These are phyloP conservation scores for Agelaius tricolor DNA, from an alignment of 2,113 vertebrate species.

Conservation along the genomic window DNA sequence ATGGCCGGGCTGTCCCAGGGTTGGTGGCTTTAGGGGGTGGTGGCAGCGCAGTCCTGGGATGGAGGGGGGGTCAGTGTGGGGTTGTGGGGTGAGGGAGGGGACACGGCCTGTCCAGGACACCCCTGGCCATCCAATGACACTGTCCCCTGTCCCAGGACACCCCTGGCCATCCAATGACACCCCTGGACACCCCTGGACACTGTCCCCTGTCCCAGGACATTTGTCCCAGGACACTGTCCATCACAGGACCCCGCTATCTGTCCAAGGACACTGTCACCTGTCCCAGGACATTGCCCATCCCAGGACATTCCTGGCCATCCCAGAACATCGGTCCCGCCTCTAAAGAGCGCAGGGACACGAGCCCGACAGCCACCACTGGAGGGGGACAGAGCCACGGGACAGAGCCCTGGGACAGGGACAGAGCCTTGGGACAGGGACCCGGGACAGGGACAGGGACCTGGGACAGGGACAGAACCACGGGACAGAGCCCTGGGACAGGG, in stretches of 20 bases:
- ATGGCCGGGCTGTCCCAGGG: too few relatives aligned
- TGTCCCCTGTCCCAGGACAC: not conserved
- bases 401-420: not conserved
- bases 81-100: not conserved
- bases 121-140: too few relatives aligned
- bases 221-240: too few relatives aligned
- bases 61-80: not conserved
- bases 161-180: fast-evolving
- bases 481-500: not conserved
- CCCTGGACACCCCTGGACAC: too few relatives aligned
- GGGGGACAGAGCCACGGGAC: not conserved
- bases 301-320: not conserved
- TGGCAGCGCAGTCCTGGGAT: not conserved
- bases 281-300: too few relatives aligned
- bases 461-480: not conserved
- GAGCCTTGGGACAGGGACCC: not conserved
- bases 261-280: not conserved
- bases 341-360: not conserved
- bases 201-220: too few relatives aligned
- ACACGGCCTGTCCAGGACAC: not conserved
- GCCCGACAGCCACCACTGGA: not conserved
- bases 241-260: too few relatives aligned
- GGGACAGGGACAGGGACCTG: too few relatives aligned
- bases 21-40: not conserved
- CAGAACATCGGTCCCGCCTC: not conserved